Conservation (phyloP, 1,140 invertebrate species). For the Cardiocondyla obscurior region DNA sequence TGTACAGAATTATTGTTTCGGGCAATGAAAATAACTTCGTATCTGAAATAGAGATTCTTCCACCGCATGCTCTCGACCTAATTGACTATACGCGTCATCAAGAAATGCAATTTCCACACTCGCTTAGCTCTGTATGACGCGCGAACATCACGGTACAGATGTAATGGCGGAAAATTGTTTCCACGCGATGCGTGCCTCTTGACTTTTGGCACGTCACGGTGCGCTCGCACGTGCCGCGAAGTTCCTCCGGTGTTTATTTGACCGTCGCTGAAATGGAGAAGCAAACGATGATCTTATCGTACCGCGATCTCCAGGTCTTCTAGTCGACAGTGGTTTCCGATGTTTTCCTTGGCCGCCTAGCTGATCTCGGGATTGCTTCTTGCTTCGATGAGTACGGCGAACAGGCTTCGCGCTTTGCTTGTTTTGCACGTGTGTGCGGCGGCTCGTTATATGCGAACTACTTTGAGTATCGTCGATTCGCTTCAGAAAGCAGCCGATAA, state of each 20-base stretch:
- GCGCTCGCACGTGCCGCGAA: slow-evolving; percentile 16
- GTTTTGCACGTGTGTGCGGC: background rate
- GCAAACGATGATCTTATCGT: slow-evolving; percentile 46
- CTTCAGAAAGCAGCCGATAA: slow-evolving; percentile 8
- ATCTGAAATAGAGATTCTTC: background rate
- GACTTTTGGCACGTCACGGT: slow-evolving; percentile 41
- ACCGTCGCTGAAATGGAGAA: slow-evolving; percentile 34
- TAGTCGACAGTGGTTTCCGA: background rate
- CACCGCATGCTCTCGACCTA: background rate
- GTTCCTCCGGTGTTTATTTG: slow-evolving; percentile 38
- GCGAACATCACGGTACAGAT: slow-evolving; percentile 28
- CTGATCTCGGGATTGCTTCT: slow-evolving; percentile 28
- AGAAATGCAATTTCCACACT: slow-evolving; percentile 41
- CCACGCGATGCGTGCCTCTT: slow-evolving; percentile 3
- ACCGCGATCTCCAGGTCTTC: slow-evolving; percentile 8
- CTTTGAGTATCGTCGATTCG: slow-evolving; percentile 51
- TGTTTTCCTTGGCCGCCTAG: slow-evolving; percentile 48
- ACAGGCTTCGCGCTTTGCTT: slow-evolving; percentile 23
- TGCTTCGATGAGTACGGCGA: slow-evolving; percentile 18
- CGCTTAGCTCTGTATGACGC: slow-evolving; percentile 30
- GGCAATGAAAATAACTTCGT: background rate
- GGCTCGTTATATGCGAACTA: slow-evolving; percentile 20
- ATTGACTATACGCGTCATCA: slow-evolving; percentile 31
- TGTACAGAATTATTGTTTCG: background rate
- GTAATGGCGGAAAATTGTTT: slow-evolving; percentile 47